These are phyloP conservation scores for Macrosiphum euphorbiae DNA, from an alignment of 2,888 invertebrate genomes.

Conservation along the genomic window DNA sequence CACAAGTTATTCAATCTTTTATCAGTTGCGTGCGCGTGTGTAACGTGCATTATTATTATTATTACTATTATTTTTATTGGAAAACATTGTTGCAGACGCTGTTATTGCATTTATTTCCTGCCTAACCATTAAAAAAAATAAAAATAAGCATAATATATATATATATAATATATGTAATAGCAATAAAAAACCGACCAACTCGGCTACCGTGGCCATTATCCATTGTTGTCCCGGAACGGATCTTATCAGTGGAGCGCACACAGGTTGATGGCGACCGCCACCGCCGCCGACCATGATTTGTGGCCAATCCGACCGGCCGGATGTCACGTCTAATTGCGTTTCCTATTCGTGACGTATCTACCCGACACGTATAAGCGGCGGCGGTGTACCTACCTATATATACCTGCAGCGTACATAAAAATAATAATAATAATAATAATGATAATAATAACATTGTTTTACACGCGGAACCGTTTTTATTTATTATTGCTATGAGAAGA, in stretches of 20 bases:
- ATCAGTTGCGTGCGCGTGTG: neutral
- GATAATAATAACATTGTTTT: slow-evolving; percentile 35
- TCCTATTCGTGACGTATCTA: slow-evolving; percentile 63
- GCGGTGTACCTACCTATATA: neutral
- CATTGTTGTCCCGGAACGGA: slow-evolving; percentile 64
- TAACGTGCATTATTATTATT: slow-evolving; percentile 10
- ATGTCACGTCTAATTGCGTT: slow-evolving; percentile 65
- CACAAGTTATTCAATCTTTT: slow-evolving; percentile 1
- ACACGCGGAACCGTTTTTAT: neutral
- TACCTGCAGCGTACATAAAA: neutral
- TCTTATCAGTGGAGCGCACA: slow-evolving; percentile 56
- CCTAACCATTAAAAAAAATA: slow-evolving; percentile 37
- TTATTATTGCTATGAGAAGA: neutral
- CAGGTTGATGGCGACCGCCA: slow-evolving; percentile 61
- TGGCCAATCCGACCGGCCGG: slow-evolving; percentile 63
- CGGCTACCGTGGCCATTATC: slow-evolving; percentile 63
- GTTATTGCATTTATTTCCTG: slow-evolving; percentile 23
- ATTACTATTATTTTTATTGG: slow-evolving; percentile 2
- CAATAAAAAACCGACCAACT: slow-evolving; percentile 20
- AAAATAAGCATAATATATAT: slow-evolving; percentile 28
- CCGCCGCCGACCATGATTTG: slow-evolving; percentile 61
- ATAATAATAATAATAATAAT: slow-evolving; percentile 2
- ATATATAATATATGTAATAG: neutral
- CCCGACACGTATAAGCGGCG: slow-evolving; percentile 55
- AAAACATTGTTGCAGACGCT: neutral